phyloP scores from a whole-genome alignment of 2,113 vertebrate species.

The Chloropsis cyanopogon region DNA sequence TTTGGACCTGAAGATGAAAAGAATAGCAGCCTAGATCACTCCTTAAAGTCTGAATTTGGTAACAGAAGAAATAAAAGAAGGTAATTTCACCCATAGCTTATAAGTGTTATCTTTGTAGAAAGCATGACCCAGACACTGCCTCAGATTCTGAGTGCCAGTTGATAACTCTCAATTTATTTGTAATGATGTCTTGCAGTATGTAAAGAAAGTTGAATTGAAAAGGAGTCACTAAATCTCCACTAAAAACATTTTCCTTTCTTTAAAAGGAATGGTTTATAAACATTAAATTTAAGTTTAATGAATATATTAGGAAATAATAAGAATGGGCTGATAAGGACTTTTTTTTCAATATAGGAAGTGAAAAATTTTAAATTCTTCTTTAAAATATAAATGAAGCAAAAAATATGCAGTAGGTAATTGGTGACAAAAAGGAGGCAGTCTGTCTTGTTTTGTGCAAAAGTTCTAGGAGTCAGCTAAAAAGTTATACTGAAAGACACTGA shows the following conservation, averaged over 20 bases:
- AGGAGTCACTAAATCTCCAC: background rate
- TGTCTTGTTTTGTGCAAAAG: background rate
- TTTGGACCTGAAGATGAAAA: background rate
- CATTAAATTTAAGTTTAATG: background rate
- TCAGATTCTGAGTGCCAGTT: background rate
- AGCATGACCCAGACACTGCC: background rate
- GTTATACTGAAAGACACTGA: background rate
- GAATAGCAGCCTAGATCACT: background rate
- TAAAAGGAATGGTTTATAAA: background rate
- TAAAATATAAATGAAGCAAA: background rate
- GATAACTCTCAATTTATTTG: background rate
- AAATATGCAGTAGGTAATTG: background rate
- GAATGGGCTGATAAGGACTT: background rate
- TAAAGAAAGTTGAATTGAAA: background rate
- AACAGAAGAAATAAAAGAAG: background rate
- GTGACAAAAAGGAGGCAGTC: background rate
- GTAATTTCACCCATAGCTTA: background rate
- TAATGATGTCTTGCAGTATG: background rate
- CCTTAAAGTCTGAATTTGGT: background rate
- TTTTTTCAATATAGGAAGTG: background rate
- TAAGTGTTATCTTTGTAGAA: background rate
- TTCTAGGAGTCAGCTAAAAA: background rate
- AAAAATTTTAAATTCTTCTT: background rate
- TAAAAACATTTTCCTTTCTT: background rate
- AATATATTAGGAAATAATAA: background rate